Percentiles rank a stretch among this genome's conserved stretches.
Conservation (phyloP, 1,140 invertebrate species). For the Aphidius gifuensis region DNA sequence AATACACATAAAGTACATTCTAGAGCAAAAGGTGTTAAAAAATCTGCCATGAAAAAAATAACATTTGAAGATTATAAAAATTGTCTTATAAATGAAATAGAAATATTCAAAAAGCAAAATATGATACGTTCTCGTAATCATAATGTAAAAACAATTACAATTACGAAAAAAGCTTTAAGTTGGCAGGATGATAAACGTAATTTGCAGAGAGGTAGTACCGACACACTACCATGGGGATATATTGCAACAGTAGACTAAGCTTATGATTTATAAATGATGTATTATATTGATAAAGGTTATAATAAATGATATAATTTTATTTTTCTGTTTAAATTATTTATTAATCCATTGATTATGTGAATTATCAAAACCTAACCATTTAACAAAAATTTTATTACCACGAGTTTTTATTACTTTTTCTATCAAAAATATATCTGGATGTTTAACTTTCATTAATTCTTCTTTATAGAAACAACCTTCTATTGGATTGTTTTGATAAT, state of each 20-base stretch:
- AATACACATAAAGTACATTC: background rate
- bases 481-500: too few species aligned
- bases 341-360: constrained; percentile 2
- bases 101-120: constrained; percentile 14
- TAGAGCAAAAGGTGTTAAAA: constrained; percentile 33
- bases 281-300: too few species aligned
- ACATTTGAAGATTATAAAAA: constrained; percentile 32
- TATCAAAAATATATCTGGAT: background rate
- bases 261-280: too few species aligned
- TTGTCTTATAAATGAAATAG: constrained; percentile 24
- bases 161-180: constrained; percentile 28
- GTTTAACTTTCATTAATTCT: too few species aligned
- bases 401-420: background rate
- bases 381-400: background rate
- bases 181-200: constrained; percentile 15
- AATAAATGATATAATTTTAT: too few species aligned
- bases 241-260: too few species aligned
- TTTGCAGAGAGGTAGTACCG: background rate
- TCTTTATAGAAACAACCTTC: too few species aligned
- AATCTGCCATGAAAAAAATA: constrained; percentile 23
- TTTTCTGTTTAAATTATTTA: too few species aligned
- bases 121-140: constrained; percentile 27
- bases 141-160: constrained; percentile 25
- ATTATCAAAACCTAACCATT: background rate
- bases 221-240: constrained; percentile 7